Evolutionary conservation across 2,888 invertebrate genomes (phyloP), one percentile per base, ranked within the genome.

Genomic region (Coleophora deauratella): DNA sequence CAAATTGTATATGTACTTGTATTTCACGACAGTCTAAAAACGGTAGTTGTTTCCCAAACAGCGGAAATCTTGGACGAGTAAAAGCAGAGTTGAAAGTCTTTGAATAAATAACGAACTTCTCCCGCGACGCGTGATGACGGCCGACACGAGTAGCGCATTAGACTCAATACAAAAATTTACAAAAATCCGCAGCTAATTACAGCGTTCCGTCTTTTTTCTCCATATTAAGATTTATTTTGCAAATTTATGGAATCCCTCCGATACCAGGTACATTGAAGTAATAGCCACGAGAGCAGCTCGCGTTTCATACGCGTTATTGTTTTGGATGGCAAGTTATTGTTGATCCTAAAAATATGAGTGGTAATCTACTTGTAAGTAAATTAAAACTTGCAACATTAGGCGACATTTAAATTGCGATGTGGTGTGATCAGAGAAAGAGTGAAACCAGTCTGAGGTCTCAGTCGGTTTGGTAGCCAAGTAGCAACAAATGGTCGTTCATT

Each of bases 131-230:
- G 74, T 78, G 81, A 76, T 82, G 84, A 85, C 85, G 80, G 80
- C 79, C 75, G 68, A 85, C 85, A 85, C 72, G 82, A 76, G 80
- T 84, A 77, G 72, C 77, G 84, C 85, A 85, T 85, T 85, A 84
- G 77, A 74, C 66, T 67, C 62, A 59, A 71, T 66, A 64, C 60
- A 55, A 64, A 73, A 66, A 68, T 68, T 71, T 64, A 52, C 61
- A 64, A 76, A 74, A 78, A 72, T 64, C 57, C 61, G 47, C 43
- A 48, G 52, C 62, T 78, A 79, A 75, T 78, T 77, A 76, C 61
- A 41, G 44, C 38, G 37, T 32, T 34, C 37, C 27, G 43, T 49
- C 57, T 57, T 58, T 57, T 60, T 62, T 54, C 37, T 42, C 33
- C 41, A 51, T 21, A 27, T 11, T 50, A 46, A 50, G 52, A 52